phyloP scores from a whole-genome alignment of 92 coral and sea anemone species.

The Phymanthus crucifer region DNA sequence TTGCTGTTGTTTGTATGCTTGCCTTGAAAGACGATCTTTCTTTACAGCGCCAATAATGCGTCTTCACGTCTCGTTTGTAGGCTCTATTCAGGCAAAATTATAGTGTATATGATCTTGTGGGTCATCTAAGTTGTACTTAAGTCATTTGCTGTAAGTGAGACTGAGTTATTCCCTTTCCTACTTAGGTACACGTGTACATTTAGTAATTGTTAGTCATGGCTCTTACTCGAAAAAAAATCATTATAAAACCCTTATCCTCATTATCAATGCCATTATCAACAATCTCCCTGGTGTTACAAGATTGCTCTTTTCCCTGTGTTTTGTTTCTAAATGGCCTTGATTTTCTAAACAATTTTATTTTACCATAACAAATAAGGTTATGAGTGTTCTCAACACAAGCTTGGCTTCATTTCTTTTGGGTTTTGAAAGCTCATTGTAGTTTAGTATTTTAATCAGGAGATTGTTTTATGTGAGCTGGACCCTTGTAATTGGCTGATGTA shows the following conservation, averaged over 20 bases:
- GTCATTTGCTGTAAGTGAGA: not conserved
- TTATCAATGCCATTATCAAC: not conserved
- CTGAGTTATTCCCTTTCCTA: not conserved
- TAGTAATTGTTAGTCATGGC: not conserved
- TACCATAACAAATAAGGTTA: not conserved
- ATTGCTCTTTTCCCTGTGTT: not conserved
- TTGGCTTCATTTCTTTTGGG: no score
- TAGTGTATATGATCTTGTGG: not conserved
- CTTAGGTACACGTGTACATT: slow-evolving; percentile 6
- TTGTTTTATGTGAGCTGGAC: not conserved
- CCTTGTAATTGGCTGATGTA: not conserved
- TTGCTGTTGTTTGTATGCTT: not conserved
- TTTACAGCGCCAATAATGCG: not conserved
- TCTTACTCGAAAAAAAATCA: not conserved
- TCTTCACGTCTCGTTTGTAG: not conserved
- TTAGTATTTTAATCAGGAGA: not conserved
- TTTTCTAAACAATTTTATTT: not conserved
- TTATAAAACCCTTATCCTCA: not conserved
- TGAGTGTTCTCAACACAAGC: no score
- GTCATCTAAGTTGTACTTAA: not conserved
- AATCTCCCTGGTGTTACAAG: not conserved
- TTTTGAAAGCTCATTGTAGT: no score
- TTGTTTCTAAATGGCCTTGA: not conserved
- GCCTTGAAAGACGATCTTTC: not conserved
- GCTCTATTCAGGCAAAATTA: not conserved